Evolutionary conservation across 2,888 invertebrate species (phyloP).

Genomic region (Pseudeuparius sepicola): DNA sequence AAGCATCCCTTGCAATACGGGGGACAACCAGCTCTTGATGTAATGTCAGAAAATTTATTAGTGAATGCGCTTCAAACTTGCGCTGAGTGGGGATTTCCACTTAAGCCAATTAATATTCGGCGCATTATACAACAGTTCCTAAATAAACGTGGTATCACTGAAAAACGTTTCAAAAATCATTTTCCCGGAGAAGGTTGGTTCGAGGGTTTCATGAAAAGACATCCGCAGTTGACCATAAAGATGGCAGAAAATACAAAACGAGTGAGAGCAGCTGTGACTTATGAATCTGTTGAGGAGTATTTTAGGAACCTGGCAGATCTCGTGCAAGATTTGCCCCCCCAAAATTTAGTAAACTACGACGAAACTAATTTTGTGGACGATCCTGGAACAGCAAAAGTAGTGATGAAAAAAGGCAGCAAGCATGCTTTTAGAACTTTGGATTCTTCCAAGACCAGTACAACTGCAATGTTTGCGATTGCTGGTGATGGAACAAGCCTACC

Average conservation of each 20-base stretch:
- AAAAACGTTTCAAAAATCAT: conserved; percentile 11
- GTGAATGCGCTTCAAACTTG: conserved; percentile 4
- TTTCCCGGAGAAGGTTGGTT: conserved; percentile 15
- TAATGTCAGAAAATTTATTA: conserved; percentile 1
- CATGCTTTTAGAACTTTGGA: conserved; percentile 27
- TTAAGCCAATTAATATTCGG: conserved; percentile 8
- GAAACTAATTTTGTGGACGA: conserved; percentile 28
- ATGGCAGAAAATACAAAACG: conserved; percentile 14
- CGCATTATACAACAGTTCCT: conserved; percentile 10
- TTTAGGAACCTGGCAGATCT: conserved; percentile 6
- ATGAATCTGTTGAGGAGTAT: conserved; percentile 14
- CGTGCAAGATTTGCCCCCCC: conserved; percentile 7
- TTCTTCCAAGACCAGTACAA: conserved; percentile 18
- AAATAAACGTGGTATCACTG: conserved; percentile 10
- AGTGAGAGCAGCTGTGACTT: conserved; percentile 14
- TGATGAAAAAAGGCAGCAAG: conserved; percentile 4
- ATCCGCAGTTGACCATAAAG: conserved; percentile 11
- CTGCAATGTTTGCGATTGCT: conserved; percentile 19
- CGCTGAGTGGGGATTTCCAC: conserved; percentile 12
- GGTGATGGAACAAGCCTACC: conserved; percentile 17
- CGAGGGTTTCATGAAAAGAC: conserved; percentile 11
- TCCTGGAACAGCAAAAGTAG: not conserved
- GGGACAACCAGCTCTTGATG: conserved; percentile 13
- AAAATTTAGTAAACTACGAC: conserved; percentile 30
- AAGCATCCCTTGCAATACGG: conserved; percentile 7